phyloP scores from a whole-genome alignment of 2,113 vertebrate species.

The Vidua chalybeata region DNA sequence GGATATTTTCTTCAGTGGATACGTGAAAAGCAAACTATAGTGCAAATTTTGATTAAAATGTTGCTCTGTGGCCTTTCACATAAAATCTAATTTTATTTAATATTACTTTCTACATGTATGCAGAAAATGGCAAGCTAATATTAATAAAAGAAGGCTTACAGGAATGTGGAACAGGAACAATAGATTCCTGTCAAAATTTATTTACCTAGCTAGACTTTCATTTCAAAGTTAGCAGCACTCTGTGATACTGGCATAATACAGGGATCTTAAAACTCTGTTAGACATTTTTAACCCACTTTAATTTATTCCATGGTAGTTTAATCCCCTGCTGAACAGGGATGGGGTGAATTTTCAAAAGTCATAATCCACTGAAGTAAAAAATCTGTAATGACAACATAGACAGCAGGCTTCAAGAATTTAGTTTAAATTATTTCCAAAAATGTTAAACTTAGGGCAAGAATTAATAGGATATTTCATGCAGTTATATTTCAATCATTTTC shows the following conservation, averaged over 20 bases:
- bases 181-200: conserved; percentile 71
- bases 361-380: conserved; percentile 74
- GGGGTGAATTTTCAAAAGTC: conserved; percentile 71
- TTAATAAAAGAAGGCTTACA: conserved; percentile 79
- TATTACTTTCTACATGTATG: conserved; percentile 70
- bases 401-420: conserved; percentile 71
- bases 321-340: conserved; percentile 65
- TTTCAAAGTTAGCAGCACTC: conserved; percentile 70
- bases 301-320: conserved; percentile 77
- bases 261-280: conserved; percentile 72
- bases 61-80: conserved; percentile 69
- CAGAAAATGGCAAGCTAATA: conserved; percentile 70
- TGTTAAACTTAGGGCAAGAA: conserved; percentile 69
- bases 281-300: conserved; percentile 76
- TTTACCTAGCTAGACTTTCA: conserved; percentile 78
- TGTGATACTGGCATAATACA: conserved; percentile 65
- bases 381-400: conserved; percentile 75
- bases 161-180: conserved; percentile 51
- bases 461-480: conserved; percentile 75
- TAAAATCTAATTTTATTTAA: conserved; percentile 75
- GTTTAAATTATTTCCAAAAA: conserved; percentile 74
- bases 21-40: conserved; percentile 43
- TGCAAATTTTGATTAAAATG: conserved; percentile 74
- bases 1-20: neutral
- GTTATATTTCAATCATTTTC: conserved; percentile 64